phyloP scores from a whole-genome alignment of 2,888 invertebrate genomes.

The Chaetogeoica ovagalla region DNA sequence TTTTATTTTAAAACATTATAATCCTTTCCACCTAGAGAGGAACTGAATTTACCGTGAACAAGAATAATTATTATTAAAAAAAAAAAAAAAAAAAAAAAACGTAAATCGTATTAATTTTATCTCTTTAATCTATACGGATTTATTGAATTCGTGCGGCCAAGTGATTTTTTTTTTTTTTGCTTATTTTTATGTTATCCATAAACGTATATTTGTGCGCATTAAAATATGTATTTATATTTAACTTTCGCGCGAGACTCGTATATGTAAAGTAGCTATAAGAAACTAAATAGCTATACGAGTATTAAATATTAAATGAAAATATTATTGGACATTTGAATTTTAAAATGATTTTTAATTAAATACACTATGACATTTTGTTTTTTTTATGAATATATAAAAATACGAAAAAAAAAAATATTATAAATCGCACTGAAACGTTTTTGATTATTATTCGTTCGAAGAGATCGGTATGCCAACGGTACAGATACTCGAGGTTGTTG shows the following conservation, averaged over 20 bases:
- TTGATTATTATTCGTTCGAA: neutral
- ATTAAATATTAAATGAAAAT: neutral
- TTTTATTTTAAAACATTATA: no score
- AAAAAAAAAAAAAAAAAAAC: no score
- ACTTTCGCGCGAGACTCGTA: no score
- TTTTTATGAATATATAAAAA: neutral
- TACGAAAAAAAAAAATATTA: neutral
- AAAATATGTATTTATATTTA: no score
- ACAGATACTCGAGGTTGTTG: neutral
- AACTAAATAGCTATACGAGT: neutral
- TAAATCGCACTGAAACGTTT: neutral
- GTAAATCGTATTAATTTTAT: no score
- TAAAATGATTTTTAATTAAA: constrained; percentile 13
- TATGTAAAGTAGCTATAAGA: neutral
- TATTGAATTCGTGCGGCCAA: neutral
- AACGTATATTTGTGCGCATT: neutral
- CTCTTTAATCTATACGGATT: no score
- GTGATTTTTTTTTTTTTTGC: neutral
- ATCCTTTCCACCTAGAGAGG: no score
- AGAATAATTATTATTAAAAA: no score
- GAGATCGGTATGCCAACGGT: neutral
- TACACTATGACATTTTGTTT: constrained; percentile 8
- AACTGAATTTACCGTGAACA: no score
- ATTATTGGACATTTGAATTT: neutral
- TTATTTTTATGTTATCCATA: neutral